Conservation (phyloP, 2,113 vertebrate genomes). For the Struthio camelus region DNA sequence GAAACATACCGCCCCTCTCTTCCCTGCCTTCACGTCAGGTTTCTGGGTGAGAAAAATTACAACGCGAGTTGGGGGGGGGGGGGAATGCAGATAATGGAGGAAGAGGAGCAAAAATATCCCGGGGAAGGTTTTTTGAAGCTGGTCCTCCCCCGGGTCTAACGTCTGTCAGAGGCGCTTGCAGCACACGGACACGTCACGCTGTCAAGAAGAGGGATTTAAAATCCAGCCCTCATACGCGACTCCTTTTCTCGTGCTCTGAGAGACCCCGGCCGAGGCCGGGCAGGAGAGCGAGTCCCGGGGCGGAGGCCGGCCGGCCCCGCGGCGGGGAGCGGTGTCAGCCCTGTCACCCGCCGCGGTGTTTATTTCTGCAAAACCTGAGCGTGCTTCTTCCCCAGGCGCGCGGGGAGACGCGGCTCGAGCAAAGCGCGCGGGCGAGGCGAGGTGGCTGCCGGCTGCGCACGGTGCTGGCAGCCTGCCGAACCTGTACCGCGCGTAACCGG, state of each 20-base stretch:
- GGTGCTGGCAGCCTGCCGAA: neutral
- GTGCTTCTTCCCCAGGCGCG: no score
- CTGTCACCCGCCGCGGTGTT: neutral
- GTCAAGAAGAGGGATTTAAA: conserved; percentile 41
- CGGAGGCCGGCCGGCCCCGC: neutral
- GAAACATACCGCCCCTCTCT: neutral
- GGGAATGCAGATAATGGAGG: neutral
- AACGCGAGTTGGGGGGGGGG: neutral
- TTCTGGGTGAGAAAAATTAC: conserved; percentile 23
- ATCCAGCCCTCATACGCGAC: neutral
- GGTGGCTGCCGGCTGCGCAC: neutral
- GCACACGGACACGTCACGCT: neutral
- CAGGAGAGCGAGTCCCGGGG: neutral
- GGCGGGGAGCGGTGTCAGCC: neutral
- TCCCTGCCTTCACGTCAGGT: no score
- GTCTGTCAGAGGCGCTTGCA: conserved; percentile 18
- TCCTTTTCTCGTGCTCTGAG: neutral
- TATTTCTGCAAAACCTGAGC: neutral
- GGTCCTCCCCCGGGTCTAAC: conserved; percentile 20
- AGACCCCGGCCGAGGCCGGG: neutral
- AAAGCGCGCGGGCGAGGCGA: neutral
- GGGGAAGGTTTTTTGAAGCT: neutral
- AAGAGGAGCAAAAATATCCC: conserved; percentile 9
- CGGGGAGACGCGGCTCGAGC: no score
- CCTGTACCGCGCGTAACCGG: neutral